Percentiles rank a stretch among this genome's conserved stretches.
These are phyloP conservation scores for Nettapus auritus DNA, from an alignment of 2,113 vertebrate species.

Conservation along the genomic window DNA sequence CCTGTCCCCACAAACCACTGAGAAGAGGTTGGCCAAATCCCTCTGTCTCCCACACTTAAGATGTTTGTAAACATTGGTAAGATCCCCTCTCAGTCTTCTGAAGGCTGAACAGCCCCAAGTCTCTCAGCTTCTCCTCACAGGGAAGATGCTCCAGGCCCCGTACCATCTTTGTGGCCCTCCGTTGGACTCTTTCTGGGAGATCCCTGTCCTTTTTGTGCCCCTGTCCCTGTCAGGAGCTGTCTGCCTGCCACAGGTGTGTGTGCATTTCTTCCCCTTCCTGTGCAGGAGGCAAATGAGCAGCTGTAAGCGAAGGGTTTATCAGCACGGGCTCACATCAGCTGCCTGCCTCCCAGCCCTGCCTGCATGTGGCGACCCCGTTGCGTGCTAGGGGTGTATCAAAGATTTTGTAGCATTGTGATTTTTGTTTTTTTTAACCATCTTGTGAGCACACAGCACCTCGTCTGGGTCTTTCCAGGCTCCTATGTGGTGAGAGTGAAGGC, in stretches of 20 bases:
- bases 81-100: no score
- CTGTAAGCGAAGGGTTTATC: not conserved
- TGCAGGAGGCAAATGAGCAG: not conserved
- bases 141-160: no score
- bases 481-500: rapidly evolving
- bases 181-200: no score
- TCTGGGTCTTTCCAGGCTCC: not conserved
- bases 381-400: rapidly evolving
- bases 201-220: no score
- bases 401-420: not conserved
- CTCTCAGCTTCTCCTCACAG: no score
- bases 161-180: no score
- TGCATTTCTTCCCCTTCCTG: not conserved
- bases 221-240: not conserved
- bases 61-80: no score
- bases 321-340: rapidly evolving
- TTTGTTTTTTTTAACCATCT: no score
- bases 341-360: not conserved
- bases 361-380: rapidly evolving
- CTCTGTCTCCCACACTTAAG: no score
- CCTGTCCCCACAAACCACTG: no score
- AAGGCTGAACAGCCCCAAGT: no score
- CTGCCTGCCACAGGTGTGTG: not conserved
- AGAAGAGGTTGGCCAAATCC: no score
- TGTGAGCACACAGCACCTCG: not conserved